A percentile compares a stretch with the other conserved stretches of the same genome.
Conservation (phyloP, 2,113 vertebrate genomes). For the Poicephalus meyeri region DNA sequence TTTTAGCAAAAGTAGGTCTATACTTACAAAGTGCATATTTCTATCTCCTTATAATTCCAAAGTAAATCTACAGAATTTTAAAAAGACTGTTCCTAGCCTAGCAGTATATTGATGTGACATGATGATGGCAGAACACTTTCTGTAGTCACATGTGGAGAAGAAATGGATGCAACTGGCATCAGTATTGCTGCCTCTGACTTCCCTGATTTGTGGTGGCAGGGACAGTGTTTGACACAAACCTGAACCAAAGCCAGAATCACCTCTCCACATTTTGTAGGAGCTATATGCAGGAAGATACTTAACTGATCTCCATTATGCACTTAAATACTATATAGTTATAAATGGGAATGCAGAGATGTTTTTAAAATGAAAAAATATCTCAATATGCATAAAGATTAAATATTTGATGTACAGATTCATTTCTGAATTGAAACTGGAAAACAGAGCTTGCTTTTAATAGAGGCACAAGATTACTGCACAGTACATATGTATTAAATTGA, state of each 20-base stretch:
- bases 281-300: not conserved
- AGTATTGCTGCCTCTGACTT: not conserved
- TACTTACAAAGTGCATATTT: not conserved
- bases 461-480: not conserved
- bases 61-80: not conserved
- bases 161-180: not conserved
- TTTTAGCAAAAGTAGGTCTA: constrained; percentile 21
- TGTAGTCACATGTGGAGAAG: not conserved
- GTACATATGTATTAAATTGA: not conserved
- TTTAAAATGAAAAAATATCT: not conserved
- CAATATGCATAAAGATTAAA: not conserved
- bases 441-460: not conserved
- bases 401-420: not conserved
- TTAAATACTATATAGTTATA: not conserved
- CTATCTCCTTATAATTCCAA: constrained; percentile 13
- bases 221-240: not conserved
- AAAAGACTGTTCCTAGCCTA: not conserved
- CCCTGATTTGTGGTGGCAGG: not conserved
- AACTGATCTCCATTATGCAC: not conserved
- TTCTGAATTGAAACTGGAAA: not conserved
- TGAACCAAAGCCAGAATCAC: not conserved
- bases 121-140: not conserved
- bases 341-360: not conserved
- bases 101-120: not conserved
- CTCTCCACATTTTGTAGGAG: not conserved